Conservation (phyloP, 2,797 vertebrate species). For the Thripadectes ignobilis region DNA sequence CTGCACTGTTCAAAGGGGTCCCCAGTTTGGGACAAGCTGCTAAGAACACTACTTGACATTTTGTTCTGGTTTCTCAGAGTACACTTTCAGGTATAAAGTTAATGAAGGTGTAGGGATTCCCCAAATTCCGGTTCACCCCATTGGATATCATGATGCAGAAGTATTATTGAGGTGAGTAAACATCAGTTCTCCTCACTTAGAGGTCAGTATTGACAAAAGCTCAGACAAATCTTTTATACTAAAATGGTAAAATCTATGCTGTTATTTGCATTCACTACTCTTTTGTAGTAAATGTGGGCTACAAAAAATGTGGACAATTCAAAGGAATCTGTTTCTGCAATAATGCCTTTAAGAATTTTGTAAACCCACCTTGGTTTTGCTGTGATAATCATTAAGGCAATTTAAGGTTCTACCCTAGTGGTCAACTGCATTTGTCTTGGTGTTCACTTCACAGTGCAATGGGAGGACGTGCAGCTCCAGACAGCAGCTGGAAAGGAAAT, state of each 20-base stretch:
- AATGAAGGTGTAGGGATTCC: conserved; percentile 88
- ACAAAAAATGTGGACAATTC: neutral
- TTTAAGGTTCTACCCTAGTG: neutral
- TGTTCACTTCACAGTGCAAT: conserved; percentile 81
- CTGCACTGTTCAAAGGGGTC: neutral
- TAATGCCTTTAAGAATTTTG: neutral
- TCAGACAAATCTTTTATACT: neutral
- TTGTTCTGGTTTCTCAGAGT: conserved; percentile 79
- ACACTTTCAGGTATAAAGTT: conserved; percentile 82
- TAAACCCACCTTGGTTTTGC: neutral
- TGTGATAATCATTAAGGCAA: neutral
- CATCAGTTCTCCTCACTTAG: neutral
- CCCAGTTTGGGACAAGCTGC: neutral
- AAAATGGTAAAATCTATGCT: neutral
- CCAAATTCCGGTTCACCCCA: conserved; percentile 92
- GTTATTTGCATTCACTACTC: neutral
- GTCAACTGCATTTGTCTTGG: neutral
- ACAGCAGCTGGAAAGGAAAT: conserved; percentile 88
- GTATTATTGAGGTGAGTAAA: conserved; percentile 82
- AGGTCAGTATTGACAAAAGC: neutral
- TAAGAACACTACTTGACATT: neutral
- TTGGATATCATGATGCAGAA: conserved; percentile 90
- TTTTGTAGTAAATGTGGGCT: neutral
- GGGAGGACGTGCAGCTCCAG: conserved; percentile 84
- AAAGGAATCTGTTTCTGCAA: neutral